Base-by-base conservation (phyloP, 2,113 vertebrate genomes). In the Apodemus speciosus region DNA sequence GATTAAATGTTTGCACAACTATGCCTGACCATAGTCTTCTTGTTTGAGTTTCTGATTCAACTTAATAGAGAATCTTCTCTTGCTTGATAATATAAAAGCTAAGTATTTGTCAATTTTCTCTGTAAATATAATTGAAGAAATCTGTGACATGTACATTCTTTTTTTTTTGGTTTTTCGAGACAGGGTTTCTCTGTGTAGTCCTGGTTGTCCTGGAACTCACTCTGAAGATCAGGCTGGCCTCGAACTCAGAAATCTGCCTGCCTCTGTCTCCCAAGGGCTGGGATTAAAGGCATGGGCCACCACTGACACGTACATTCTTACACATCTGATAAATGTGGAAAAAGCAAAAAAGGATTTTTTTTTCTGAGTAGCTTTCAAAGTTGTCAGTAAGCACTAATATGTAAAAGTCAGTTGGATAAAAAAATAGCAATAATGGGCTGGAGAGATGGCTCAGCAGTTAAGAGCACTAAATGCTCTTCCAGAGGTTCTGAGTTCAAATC, bases 121-220 rank as follows among this genome's bases (percentile, higher is more conserved):
- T 95, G 11, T 92, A 95, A 90, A 94, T 88, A 94, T 46, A 91
- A 58, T 86, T 92, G 62, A 92, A 77, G 88, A 91, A 30, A 72
- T 89, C 73, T 73, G 51, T 9, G 53, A 86, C 51, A 84, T 87
- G 43, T 66, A 88, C 32, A 73, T 89, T 88, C 62, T 90, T 27
- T n/a, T n/a, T n/a, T n/a, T n/a, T n/a, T n/a, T n/a, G n/a, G n/a
- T n/a, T n/a, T n/a, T n/a, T n/a, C n/a, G n/a, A n/a, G n/a, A n/a
- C n/a, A n/a, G n/a, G n/a, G n/a, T n/a, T n/a, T n/a, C n/a, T n/a
- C n/a, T n/a, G n/a, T n/a, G n/a, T n/a, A n/a, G n/a, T n/a, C n/a
- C n/a, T n/a, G n/a, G n/a, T n/a, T n/a, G n/a, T n/a, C n/a, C n/a
- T n/a, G n/a, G n/a, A n/a, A n/a, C n/a, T n/a, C n/a, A n/a, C n/a